Evolutionary conservation across 2,797 vertebrate genomes (phyloP).

Genomic region (Hapalemur alaotrensis): DNA sequence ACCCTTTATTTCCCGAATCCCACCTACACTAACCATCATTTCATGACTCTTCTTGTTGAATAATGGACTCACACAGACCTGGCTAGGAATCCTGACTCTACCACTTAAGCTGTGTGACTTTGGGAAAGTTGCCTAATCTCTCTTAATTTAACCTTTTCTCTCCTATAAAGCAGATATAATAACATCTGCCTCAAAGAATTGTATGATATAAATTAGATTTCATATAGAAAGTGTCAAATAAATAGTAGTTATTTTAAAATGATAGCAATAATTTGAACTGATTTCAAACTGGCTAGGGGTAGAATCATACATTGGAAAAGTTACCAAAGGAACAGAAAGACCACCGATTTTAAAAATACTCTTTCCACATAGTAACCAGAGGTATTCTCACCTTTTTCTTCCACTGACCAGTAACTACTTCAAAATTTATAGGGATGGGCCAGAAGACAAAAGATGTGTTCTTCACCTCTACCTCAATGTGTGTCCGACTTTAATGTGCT

Average conservation of each 20-base stretch:
- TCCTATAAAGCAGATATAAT: background rate
- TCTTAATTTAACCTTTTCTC: background rate
- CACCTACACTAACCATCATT: background rate
- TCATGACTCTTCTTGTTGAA: background rate
- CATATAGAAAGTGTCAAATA: background rate
- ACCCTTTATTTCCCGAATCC: background rate
- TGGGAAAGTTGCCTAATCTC: background rate
- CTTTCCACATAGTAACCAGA: background rate
- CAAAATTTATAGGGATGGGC: background rate
- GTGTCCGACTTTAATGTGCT: background rate
- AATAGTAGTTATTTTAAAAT: background rate
- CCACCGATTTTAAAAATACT: background rate
- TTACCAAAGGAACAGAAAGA: background rate
- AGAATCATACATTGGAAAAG: background rate
- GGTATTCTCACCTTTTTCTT: background rate
- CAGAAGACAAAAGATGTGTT: background rate
- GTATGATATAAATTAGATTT: background rate
- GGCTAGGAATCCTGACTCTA: background rate
- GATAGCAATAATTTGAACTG: background rate
- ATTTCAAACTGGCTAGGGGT: background rate
- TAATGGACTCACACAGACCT: background rate
- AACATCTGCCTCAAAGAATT: background rate
- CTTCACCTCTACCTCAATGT: background rate
- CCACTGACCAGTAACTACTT: background rate
- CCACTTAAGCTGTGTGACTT: background rate